Percentiles rank a stretch among this genome's conserved stretches.
phyloP scores from a whole-genome alignment of 37 sponge, comb jelly and placozoan species.

The Amphimedon queenslandica region DNA sequence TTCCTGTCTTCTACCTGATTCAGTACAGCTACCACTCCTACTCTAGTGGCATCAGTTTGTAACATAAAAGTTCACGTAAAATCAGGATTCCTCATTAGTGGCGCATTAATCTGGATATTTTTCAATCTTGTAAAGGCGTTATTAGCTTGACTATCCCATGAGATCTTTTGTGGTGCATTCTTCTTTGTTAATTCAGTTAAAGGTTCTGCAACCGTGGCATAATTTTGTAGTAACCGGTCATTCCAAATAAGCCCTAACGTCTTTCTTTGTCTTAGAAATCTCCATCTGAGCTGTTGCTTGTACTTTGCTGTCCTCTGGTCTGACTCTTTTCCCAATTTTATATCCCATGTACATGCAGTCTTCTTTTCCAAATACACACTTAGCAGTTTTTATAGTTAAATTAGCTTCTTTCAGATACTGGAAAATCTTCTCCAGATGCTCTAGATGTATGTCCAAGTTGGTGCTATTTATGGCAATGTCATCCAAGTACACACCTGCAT shows the following conservation, averaged over 20 bases:
- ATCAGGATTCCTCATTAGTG: slow-evolving; percentile 15
- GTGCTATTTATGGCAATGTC: slow-evolving; percentile 25
- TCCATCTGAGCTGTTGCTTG: slow-evolving; percentile 21
- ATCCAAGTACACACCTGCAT: slow-evolving; percentile 28
- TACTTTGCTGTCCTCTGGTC: slow-evolving; percentile 22
- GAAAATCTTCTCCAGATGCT: slow-evolving; percentile 18
- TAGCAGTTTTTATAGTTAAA: slow-evolving; percentile 11
- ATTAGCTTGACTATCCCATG: neutral
- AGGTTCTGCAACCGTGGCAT: slow-evolving; percentile 30
- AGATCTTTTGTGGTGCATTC: slow-evolving; percentile 6
- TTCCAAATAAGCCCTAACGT: slow-evolving; percentile 30
- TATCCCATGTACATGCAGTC: slow-evolving; percentile 25
- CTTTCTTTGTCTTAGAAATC: slow-evolving; percentile 25
- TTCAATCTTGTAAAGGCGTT: neutral
- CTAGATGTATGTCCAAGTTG: slow-evolving; percentile 39
- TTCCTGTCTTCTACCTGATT: slow-evolving; percentile 21
- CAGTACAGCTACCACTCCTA: slow-evolving; percentile 34
- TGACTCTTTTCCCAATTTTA: slow-evolving; percentile 21
- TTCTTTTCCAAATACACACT: slow-evolving; percentile 9
- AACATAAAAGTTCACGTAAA: too few species aligned
- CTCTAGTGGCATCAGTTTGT: slow-evolving; percentile 27
- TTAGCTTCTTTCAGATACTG: slow-evolving; percentile 7
- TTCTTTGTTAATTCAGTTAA: slow-evolving; percentile 19
- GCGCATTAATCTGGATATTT: neutral
- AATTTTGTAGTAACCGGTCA: slow-evolving; percentile 27